Evolutionary conservation across 35 echinoderm and acorn worm genomes (phyloP), one percentile per base, ranked within the genome.

Genomic region (Apostichopus japonicus): DNA sequence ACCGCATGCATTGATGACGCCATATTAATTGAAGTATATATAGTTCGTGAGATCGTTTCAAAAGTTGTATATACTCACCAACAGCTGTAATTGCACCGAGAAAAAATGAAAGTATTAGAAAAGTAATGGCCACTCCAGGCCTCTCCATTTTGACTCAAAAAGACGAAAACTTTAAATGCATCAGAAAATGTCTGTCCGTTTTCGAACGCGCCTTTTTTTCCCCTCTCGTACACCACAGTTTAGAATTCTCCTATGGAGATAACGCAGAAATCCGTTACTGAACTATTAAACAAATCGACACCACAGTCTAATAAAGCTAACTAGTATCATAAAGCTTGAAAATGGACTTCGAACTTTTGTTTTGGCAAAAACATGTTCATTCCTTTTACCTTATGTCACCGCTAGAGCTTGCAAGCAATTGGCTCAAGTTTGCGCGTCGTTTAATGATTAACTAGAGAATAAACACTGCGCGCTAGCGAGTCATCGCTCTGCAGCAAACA

Each of bases 341-440:
- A 67, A 19, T 33, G 51, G 79, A 83, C 79, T 83, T 83, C 54
- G 79, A 55, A 54, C 79, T 55, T 83, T 83, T 83, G 79, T 83
- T 52, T 55, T 44, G 51, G 79, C 33, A 19, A 8, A 54, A 15
- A 33, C 9, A 24, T 55, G 44, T 13, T 54, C 79, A 83, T 83
- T 54, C 11, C 54, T 83, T 54, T 6, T 83, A 19, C 24, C 19
- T 54, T 14, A 52, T 55, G 79, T 83, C 79, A 83, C 51, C 24
- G 79, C 7, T 83, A 54, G 10, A 44, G 5, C 52, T 17, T 14
- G 52, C 79, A 83, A 83, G 54, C 79, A 83, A 11, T 55, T 17
- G 52, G 79, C 54, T 83, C 4, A 83, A 83, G n/a, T 54, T 83
- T 54, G 54, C 54, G 10, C 54, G 24, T 17, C 54, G 54, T 2